A percentile compares a stretch with the other conserved stretches of the same genome.
phyloP scores from a whole-genome alignment of 2,113 vertebrate genomes.

The Solea solea region DNA sequence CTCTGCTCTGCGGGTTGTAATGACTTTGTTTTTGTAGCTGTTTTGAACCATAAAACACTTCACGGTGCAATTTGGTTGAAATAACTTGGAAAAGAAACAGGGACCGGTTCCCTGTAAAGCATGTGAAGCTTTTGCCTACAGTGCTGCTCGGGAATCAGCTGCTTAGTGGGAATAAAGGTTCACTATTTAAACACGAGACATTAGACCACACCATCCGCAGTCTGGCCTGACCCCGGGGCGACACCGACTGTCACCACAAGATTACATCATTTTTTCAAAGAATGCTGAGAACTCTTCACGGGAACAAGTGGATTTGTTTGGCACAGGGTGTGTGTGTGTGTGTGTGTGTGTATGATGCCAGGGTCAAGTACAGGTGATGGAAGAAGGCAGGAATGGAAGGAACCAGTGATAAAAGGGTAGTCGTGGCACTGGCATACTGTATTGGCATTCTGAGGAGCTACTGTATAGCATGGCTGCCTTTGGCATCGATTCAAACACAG shows the following conservation, averaged over 20 bases:
- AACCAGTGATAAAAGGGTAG: constrained; percentile 34
- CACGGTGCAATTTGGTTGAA: constrained; percentile 34
- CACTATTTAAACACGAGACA: constrained; percentile 44
- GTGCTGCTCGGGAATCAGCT: constrained; percentile 45
- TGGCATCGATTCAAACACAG: constrained; percentile 50
- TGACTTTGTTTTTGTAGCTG: constrained; percentile 29
- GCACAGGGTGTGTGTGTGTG: constrained; percentile 37
- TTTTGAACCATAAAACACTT: constrained; percentile 35
- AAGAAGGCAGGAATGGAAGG: constrained; percentile 16
- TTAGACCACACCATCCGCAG: constrained; percentile 21
- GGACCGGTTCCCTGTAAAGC: constrained; percentile 14
- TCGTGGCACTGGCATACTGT: constrained; percentile 16
- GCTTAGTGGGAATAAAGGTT: constrained; percentile 44
- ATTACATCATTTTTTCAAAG: constrained; percentile 43
- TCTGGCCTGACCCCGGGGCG: constrained; percentile 7
- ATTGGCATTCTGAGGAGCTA: constrained; percentile 49
- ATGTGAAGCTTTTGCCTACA: constrained; percentile 22
- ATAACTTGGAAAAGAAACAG: constrained; percentile 31
- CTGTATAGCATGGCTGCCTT: constrained; percentile 39
- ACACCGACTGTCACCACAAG: constrained; percentile 13
- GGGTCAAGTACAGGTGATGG: constrained; percentile 37
- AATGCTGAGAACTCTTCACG: constrained; percentile 50
- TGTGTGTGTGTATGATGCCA: constrained; percentile 12
- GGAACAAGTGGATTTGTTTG: constrained; percentile 19
- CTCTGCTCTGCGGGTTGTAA: constrained; percentile 1